Evolutionary conservation across 1,140 invertebrate species (phyloP).

Genomic region (Anastrepha ludens): DNA sequence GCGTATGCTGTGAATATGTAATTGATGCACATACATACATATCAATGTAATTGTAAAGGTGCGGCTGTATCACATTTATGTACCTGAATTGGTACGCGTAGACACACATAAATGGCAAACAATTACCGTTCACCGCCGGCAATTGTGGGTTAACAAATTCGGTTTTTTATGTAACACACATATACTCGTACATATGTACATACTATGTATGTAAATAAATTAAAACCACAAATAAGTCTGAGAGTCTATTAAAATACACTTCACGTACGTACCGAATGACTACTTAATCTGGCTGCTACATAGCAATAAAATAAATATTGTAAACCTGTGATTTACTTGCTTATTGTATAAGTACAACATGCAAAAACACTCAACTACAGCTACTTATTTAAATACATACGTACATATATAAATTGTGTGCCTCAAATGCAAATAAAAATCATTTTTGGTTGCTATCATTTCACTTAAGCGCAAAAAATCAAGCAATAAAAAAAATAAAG

Average conservation of each 20-base stretch:
- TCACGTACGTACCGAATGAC: slow-evolving; percentile 17
- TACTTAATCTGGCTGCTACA: slow-evolving; percentile 13
- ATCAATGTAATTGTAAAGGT: neutral
- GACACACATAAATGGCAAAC: slow-evolving; percentile 12
- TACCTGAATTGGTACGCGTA: neutral
- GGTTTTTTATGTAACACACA: neutral
- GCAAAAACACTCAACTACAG: neutral
- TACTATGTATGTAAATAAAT: neutral
- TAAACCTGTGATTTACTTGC: neutral
- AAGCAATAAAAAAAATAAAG: neutral
- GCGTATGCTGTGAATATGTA: neutral
- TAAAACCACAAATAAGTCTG: neutral
- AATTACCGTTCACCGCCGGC: neutral
- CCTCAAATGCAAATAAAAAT: neutral
- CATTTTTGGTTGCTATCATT: neutral
- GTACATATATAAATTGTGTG: neutral
- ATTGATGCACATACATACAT: neutral
- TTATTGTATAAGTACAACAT: neutral
- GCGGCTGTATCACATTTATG: neutral
- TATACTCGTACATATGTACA: neutral
- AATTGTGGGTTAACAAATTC: neutral
- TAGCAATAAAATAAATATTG: slow-evolving; percentile 9
- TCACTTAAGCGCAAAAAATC: slow-evolving; percentile 10
- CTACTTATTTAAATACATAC: neutral
- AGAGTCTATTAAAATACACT: slow-evolving; percentile 23